Base-by-base conservation (phyloP, 2,888 invertebrate species). In the Troilus luridus region DNA sequence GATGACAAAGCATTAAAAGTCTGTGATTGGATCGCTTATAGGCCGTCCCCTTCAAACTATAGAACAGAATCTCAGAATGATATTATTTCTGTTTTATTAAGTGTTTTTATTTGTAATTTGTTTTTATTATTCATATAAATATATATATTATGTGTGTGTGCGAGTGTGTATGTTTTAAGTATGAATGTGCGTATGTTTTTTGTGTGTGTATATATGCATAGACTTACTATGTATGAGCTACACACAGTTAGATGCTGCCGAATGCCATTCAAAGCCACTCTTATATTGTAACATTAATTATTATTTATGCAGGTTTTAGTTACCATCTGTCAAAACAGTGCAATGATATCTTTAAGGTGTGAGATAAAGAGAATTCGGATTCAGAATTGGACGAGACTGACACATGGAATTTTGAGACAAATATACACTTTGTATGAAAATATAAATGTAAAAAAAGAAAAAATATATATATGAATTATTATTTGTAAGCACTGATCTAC, bases 251-350 rank as follows among this genome's bases (percentile, higher is more conserved):
- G 62, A 62, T 62, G 62, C 54, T 89, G 89, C 90, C 90, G 90
- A 90, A 90, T 85, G 90, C 90, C 90, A 72, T 72, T 90, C 90
- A 90, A 58, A 90, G 90, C 90, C 90, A 81, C 89, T 60, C 88
- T 91, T 88, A 90, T 91, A 91, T 91, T 91, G 81, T 90, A 85
- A 60, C 27, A 67, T 54, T 89, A 85, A 88, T 91, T 90, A 88
- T 62, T 90, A 90, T 90, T 90, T 90, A 90, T 90, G 88, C 90
- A 58, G 90, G 91, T 92, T 92, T 92, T 85, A 92, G 92, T 92
- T 92, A 92, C 92, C 92, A 92, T 91, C 92, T 91, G 91, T 91
- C 92, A 91, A 92, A 92, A 91, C 91, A 92, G 89, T 89, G 90
- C 90, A 90, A 77, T 90, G 90, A 77, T 85, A 85, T 85, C 85